These are phyloP conservation scores for Vulpes vulpes DNA, from an alignment of 2,113 vertebrate species.

Conservation along the genomic window DNA sequence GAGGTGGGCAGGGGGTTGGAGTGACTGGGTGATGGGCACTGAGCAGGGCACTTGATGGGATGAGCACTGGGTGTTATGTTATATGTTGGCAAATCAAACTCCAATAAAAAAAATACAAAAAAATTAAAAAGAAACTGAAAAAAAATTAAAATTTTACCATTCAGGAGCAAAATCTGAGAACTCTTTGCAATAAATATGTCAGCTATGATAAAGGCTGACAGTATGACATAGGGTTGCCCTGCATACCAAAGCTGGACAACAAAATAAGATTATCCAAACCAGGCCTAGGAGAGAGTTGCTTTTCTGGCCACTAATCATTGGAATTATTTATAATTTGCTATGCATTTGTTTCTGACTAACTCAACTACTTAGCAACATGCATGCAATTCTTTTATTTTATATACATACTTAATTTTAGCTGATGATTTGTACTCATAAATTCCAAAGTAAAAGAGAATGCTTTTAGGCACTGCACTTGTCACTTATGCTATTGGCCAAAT, in stretches of 20 bases:
- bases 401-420: background rate
- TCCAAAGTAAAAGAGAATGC: background rate
- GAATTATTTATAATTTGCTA: background rate
- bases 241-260: background rate
- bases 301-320: background rate
- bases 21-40: too few species aligned
- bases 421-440: conserved; percentile 1
- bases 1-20: too few species aligned
- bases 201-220: conserved; percentile 27
- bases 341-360: background rate
- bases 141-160: background rate
- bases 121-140: too few species aligned
- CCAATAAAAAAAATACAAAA: too few species aligned
- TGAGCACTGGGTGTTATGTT: too few species aligned
- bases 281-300: background rate
- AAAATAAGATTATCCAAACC: background rate
- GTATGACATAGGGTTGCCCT: background rate
- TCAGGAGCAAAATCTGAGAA: background rate
- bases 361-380: conserved; percentile 1
- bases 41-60: too few species aligned
- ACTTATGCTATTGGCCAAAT: background rate
- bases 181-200: background rate
- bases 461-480: background rate
- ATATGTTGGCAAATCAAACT: too few species aligned
- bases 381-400: background rate